Conservation (phyloP, 2,888 invertebrate genomes). For the Sepioteuthis lessoniana region DNA sequence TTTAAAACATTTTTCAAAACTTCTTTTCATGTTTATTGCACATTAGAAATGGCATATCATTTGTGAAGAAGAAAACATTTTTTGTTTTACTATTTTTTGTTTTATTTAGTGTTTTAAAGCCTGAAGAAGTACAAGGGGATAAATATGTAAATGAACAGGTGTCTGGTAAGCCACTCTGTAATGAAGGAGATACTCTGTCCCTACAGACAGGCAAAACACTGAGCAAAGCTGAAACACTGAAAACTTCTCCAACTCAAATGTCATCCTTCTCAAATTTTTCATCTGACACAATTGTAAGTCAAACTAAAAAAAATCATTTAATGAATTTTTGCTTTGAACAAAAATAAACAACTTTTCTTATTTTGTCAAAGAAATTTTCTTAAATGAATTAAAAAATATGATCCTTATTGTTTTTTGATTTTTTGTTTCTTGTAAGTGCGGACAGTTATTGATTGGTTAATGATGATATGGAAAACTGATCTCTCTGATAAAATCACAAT, state of each 20-base stretch:
- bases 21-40: too few relatives aligned
- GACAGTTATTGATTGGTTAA: too few relatives aligned
- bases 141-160: conserved; percentile 48
- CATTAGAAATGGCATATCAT: too few relatives aligned
- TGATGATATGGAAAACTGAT: too few relatives aligned
- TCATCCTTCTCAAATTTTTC: neutral
- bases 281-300: neutral
- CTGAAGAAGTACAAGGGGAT: neutral
- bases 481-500: too few relatives aligned
- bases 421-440: too few relatives aligned
- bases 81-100: neutral
- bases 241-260: neutral
- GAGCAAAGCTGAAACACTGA: neutral
- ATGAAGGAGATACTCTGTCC: neutral
- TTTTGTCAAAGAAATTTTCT: too few relatives aligned
- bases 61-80: too few relatives aligned
- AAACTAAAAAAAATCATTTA: neutral
- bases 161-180: neutral
- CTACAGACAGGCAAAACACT: neutral
- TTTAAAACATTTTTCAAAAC: too few relatives aligned
- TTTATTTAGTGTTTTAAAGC: neutral
- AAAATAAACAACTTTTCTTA: too few relatives aligned
- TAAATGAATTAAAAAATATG: too few relatives aligned
- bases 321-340: neutral
- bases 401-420: too few relatives aligned